Base-by-base conservation (phyloP, 2,113 vertebrate species). In the Seriola aureovittata region DNA sequence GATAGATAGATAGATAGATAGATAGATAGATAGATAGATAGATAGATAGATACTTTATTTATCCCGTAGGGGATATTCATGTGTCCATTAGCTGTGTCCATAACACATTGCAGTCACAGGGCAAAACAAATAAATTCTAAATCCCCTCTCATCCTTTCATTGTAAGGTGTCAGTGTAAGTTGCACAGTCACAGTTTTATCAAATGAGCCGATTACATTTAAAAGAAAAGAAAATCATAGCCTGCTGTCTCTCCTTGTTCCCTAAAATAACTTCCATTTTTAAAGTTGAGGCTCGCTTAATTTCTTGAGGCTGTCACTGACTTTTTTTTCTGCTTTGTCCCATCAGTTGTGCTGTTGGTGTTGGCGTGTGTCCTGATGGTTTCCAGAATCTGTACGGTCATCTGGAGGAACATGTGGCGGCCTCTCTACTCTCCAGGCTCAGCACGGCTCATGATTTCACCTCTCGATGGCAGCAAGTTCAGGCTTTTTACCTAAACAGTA, bases 381-480 rank as follows among this genome's bases (percentile, higher is more conserved):
- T 92, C 85, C 42, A 68, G 89, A 1, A 4, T 94, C 13, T 89
- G 52, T 12, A 83, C 76, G 0, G 91, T 94, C 46, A 77, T 89
- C 78, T 93, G 93, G 90, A 93, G 86, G 46, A 91, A 91, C 82
- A 84, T 3, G 58, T 65, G 87, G 82, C 64, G 87, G 4, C 90
- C 92, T 0, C 89, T 93, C 0, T 60, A 71, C 80, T 89, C 90
- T 2, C 85, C 81, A 0, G 89, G 92, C 42, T 92, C 93, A 3
- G 80, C 88, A 0, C 88, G 85, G 6, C 59, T 81, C 0, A 90
- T 91, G 80, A 50, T 90, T 0, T 93, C 93, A 0, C 93, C 93
- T 2, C 89, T 93, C 0, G 92, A 94, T 11, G 69, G 83, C 71
- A 84, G 68, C 8, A 89, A 79, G 0, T 88, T 88, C 67, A 88